A percentile compares a stretch with the other conserved stretches of the same genome.
Evolutionary conservation across 2,797 vertebrate species (phyloP).

Genomic region (Gorsachius magnificus): DNA sequence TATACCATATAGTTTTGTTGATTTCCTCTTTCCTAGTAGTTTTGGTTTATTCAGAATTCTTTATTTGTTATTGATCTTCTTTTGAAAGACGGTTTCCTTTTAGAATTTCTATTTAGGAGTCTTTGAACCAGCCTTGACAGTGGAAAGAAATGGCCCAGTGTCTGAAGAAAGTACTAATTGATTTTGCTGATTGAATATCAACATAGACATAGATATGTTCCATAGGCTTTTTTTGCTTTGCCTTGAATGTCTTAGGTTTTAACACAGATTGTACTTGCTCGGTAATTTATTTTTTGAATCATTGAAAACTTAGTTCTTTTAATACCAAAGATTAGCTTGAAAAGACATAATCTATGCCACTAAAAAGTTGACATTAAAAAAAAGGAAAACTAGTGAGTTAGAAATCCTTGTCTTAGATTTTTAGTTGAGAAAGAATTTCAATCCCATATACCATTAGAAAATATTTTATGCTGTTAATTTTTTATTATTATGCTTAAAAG

Average conservation of each 20-base stretch:
- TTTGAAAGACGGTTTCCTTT: not conserved
- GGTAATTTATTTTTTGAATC: not conserved
- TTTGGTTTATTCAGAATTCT: not conserved
- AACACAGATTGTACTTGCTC: not conserved
- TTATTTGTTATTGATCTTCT: not conserved
- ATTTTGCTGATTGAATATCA: not conserved
- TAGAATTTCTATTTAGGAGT: not conserved
- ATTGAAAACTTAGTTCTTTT: not conserved
- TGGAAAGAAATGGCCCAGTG: not conserved
- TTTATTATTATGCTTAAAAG: not conserved
- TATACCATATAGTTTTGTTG: not conserved
- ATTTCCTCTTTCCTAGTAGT: not conserved
- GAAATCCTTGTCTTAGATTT: not conserved
- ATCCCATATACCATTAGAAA: not conserved
- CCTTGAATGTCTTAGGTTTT: not conserved
- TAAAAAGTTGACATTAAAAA: not conserved
- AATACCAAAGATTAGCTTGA: not conserved
- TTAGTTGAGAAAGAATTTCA: not conserved
- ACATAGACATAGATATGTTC: not conserved
- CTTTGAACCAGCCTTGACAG: not conserved
- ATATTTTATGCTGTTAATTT: not conserved
- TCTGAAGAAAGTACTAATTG: not conserved
- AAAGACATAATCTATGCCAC: not conserved
- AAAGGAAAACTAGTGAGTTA: not conserved
- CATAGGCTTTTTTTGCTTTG: not conserved